Conservation (phyloP, 1,140 invertebrate species). For the Drosophila busckii region DNA sequence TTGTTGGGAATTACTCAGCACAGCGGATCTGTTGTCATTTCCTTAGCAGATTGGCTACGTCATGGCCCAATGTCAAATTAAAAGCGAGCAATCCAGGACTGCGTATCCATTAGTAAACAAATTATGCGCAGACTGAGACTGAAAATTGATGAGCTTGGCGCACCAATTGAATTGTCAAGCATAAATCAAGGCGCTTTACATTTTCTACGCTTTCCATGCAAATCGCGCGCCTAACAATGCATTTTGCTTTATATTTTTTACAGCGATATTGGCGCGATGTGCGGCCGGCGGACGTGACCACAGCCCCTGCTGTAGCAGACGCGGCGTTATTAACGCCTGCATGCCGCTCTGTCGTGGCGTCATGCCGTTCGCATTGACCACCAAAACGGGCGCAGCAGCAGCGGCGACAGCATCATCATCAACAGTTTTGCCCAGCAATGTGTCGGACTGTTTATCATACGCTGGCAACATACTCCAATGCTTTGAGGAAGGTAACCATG, state of each 20-base stretch:
- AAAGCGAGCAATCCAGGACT: too few species aligned
- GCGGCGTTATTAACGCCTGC: constrained; percentile 86
- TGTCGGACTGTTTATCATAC: constrained; percentile 84
- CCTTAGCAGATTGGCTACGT: constrained; percentile 31
- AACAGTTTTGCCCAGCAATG: constrained; percentile 28
- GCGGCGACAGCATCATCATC: constrained; percentile 23
- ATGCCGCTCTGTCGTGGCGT: constrained; percentile 87
- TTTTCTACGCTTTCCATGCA: too few species aligned
- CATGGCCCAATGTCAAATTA: too few species aligned
- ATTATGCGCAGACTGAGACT: too few species aligned
- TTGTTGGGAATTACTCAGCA: background rate
- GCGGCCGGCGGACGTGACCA: constrained; percentile 88
- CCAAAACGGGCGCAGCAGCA: constrained; percentile 44
- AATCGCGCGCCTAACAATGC: constrained; percentile 79
- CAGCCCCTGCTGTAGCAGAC: constrained; percentile 84
- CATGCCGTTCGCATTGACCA: constrained; percentile 78
- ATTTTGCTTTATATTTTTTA: constrained; percentile 16
- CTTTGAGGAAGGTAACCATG: constrained; percentile 87
- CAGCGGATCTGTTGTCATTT: constrained; percentile 45
- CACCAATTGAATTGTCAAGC: too few species aligned
- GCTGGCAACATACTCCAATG: constrained; percentile 91
- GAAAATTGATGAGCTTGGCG: too few species aligned
- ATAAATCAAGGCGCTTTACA: too few species aligned
- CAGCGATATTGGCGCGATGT: constrained; percentile 79
- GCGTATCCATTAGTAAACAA: too few species aligned